Evolutionary conservation across 2,113 vertebrate species (phyloP).

Genomic region (Channa maculata): DNA sequence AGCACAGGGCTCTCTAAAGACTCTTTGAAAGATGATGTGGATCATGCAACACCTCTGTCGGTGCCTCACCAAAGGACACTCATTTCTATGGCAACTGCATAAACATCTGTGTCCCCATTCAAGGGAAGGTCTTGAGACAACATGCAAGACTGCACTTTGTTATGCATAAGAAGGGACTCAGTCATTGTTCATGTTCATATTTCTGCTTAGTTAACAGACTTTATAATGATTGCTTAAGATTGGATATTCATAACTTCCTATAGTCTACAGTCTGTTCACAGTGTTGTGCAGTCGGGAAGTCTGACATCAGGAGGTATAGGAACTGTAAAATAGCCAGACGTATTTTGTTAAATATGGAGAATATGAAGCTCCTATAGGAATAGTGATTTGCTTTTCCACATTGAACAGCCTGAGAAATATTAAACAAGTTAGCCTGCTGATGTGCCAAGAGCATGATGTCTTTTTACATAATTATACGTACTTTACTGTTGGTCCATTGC

Average conservation of each 20-base stretch:
- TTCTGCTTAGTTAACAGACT: conserved; percentile 4
- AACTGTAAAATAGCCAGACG: too few relatives aligned
- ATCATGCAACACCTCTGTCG: conserved; percentile 71
- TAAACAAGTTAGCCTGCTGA: too few relatives aligned
- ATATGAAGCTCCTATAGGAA: too few relatives aligned
- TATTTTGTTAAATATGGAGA: too few relatives aligned
- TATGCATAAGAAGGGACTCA: conserved; percentile 44
- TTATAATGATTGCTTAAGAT: conserved; percentile 23
- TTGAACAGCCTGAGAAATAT: too few relatives aligned
- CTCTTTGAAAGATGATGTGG: conserved; percentile 51
- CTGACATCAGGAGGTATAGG: too few relatives aligned
- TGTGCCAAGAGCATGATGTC: too few relatives aligned
- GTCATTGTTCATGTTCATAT: conserved; percentile 15
- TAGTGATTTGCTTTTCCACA: too few relatives aligned
- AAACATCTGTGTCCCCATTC: conserved; percentile 72
- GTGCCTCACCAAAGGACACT: conserved; percentile 68
- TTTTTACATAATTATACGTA: too few relatives aligned
- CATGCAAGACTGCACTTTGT: conserved; percentile 49
- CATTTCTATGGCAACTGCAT: conserved; percentile 80
- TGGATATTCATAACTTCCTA: not conserved
- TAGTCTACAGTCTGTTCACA: not conserved
- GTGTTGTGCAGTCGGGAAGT: not conserved
- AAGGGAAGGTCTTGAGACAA: conserved; percentile 47
- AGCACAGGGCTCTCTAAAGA: conserved; percentile 44
- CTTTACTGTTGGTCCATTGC: too few relatives aligned